Conservation (phyloP, 2,888 invertebrate species). For the Elgonia sp. region DNA sequence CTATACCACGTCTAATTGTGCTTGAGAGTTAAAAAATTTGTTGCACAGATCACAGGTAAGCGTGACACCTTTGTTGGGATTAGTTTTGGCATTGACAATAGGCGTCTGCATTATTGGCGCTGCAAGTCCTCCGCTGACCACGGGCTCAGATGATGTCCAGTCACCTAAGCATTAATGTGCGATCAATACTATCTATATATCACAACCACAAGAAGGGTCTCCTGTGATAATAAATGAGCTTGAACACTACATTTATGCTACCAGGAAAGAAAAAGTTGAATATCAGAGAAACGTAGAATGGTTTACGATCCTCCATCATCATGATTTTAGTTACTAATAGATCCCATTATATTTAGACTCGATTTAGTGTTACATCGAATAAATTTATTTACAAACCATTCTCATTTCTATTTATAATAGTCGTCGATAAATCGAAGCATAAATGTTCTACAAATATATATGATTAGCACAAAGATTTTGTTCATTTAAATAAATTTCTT, state of each 20-base stretch:
- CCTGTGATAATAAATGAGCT: slow-evolving; percentile 87
- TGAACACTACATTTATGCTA: slow-evolving; percentile 87
- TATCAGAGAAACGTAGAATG: slow-evolving; percentile 74
- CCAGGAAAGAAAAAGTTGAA: slow-evolving; percentile 80
- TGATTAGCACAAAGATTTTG: slow-evolving; percentile 43
- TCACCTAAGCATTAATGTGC: slow-evolving; percentile 87
- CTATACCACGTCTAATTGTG: slow-evolving; percentile 85
- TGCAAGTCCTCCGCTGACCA: slow-evolving; percentile 76
- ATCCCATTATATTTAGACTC: slow-evolving; percentile 48
- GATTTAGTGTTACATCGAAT: slow-evolving; percentile 59
- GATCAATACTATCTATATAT: slow-evolving; percentile 88
- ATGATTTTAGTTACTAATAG: slow-evolving; percentile 31
- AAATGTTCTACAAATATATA: slow-evolving; percentile 69
- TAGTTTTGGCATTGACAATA: slow-evolving; percentile 51
- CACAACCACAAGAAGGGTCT: slow-evolving; percentile 84
- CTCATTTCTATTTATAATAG: slow-evolving; percentile 73
- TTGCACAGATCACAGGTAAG: slow-evolving; percentile 84
- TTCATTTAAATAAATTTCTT: slow-evolving; percentile 56
- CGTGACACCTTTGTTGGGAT: slow-evolving; percentile 76
- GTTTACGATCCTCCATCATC: slow-evolving; percentile 66
- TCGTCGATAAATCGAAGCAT: slow-evolving; percentile 70
- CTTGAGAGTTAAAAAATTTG: slow-evolving; percentile 85
- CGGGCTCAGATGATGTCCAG: slow-evolving; percentile 75
- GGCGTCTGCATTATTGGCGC: slow-evolving; percentile 52
- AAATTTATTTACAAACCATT: slow-evolving; percentile 75